Evolutionary conservation across 1,140 invertebrate genomes (phyloP).

Genomic region (Neocloeon triangulifer): DNA sequence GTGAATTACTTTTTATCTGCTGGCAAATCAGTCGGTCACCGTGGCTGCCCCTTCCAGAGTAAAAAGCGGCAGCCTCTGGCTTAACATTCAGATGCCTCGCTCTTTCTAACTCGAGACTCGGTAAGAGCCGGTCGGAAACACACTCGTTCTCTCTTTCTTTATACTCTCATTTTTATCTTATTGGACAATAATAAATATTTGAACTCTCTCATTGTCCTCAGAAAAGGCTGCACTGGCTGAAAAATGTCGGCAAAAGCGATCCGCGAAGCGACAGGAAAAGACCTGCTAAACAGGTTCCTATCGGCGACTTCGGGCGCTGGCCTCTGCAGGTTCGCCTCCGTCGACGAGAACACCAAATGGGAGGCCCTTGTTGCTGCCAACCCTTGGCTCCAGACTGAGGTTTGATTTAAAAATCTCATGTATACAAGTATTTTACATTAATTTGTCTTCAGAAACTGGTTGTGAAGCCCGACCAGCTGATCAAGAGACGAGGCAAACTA

Average conservation of each 20-base stretch:
- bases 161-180: too few relatives aligned
- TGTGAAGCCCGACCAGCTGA: slow-evolving; percentile 96
- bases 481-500: slow-evolving; percentile 92
- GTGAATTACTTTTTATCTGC: too few relatives aligned
- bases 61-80: too few relatives aligned
- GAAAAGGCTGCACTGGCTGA: not conserved
- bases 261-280: slow-evolving; percentile 86
- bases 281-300: slow-evolving; percentile 73
- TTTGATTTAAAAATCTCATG: slow-evolving; percentile 14
- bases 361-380: slow-evolving; percentile 45
- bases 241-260: slow-evolving; percentile 96
- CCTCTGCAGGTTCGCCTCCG: slow-evolving; percentile 59
- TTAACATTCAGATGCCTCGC: too few relatives aligned
- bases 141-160: too few relatives aligned
- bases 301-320: slow-evolving; percentile 35
- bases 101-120: too few relatives aligned
- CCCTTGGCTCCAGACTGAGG: slow-evolving; percentile 69
- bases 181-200: too few relatives aligned
- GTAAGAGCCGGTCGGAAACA: too few relatives aligned
- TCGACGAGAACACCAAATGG: slow-evolving; percentile 63
- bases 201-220: too few relatives aligned
- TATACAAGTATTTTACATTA: slow-evolving; percentile 3
- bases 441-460: slow-evolving; percentile 52
- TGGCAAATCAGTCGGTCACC: too few relatives aligned
- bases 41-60: too few relatives aligned